Evolutionary conservation across 2,797 vertebrate species (phyloP).

Genomic region (Pterois miles): DNA sequence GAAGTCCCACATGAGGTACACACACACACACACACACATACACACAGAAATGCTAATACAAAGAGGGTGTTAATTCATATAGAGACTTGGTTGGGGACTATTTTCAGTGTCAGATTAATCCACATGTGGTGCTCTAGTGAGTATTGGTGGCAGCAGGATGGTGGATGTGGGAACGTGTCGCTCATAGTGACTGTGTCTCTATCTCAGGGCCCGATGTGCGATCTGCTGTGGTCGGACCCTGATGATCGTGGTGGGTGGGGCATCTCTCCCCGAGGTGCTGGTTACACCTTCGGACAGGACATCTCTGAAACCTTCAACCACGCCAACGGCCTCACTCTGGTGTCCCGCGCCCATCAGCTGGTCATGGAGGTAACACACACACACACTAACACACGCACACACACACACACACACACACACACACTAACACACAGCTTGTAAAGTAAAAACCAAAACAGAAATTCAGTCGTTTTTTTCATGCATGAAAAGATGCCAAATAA

Average conservation of each 20-base stretch:
- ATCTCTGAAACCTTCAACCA: slow-evolving; percentile 98
- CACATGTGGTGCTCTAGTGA: too few species aligned
- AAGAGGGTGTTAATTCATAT: background rate
- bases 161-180: background rate
- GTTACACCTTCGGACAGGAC: slow-evolving; percentile 97
- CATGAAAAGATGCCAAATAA: too few species aligned
- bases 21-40: background rate
- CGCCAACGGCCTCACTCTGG: slow-evolving; percentile 95
- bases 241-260: slow-evolving; percentile 96
- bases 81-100: background rate
- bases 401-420: background rate
- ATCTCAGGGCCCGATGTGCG: slow-evolving; percentile 93
- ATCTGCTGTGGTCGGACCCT: slow-evolving; percentile 94
- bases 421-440: too few species aligned
- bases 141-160: background rate
- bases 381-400: background rate
- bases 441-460: too few species aligned
- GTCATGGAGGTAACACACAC: slow-evolving; percentile 93
- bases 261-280: slow-evolving; percentile 94
- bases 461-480: too few species aligned
- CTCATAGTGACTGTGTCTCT: background rate
- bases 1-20: slow-evolving; percentile 96
- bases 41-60: background rate
- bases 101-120: too few species aligned
- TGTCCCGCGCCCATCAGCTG: slow-evolving; percentile 95